Evolutionary conservation across 2,113 vertebrate species (phyloP).

Genomic region (Craseonycteris thonglongyai): DNA sequence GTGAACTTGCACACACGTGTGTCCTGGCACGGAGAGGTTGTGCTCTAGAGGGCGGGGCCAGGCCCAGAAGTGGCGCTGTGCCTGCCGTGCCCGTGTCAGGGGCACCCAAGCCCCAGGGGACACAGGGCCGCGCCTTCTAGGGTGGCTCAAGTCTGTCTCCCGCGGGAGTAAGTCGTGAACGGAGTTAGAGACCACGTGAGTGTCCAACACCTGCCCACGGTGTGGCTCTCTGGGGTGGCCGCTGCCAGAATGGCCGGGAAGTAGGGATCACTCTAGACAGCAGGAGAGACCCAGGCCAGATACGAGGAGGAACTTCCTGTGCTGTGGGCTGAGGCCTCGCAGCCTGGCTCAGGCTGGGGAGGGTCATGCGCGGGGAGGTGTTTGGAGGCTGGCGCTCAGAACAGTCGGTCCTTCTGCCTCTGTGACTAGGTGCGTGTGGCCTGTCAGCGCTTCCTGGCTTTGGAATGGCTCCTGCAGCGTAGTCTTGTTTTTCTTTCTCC

Average conservation of each 20-base stretch:
- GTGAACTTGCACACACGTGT: accelerated
- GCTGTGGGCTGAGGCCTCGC: no score
- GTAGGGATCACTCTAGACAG: not conserved
- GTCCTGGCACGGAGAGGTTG: accelerated
- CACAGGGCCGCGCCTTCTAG: not conserved
- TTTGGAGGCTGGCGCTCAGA: not conserved
- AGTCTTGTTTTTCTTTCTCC: no score
- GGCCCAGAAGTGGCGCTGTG: accelerated
- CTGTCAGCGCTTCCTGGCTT: accelerated
- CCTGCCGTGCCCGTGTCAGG: accelerated
- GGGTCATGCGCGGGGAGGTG: not conserved
- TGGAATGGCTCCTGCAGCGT: accelerated
- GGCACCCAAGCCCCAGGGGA: accelerated
- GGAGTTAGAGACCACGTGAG: accelerated
- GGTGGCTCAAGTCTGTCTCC: accelerated
- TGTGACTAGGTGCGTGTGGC: not conserved
- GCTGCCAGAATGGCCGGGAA: no score
- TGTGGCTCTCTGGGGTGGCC: accelerated
- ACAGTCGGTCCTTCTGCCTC: no score
- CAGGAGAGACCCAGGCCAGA: not conserved
- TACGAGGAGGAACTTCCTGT: accelerated
- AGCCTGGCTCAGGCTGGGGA: accelerated
- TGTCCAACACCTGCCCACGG: not conserved
- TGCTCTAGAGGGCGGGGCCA: no score
- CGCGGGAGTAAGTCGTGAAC: accelerated